phyloP scores from a whole-genome alignment of 2,888 invertebrate genomes.

The Chaetogeoica ovagalla region DNA sequence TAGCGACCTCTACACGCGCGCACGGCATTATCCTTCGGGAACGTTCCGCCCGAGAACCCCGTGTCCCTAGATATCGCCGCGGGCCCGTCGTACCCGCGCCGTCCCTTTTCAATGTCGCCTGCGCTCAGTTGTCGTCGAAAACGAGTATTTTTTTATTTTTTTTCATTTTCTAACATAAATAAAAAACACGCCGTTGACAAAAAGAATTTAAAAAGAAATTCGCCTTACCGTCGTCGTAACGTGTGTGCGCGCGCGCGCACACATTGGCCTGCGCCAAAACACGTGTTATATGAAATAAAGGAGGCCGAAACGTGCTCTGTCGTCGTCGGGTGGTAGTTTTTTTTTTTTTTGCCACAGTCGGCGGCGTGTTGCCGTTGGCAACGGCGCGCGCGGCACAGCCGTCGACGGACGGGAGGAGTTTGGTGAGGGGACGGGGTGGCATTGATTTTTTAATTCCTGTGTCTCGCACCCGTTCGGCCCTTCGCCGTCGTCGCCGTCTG shows the following conservation, averaged over 20 bases:
- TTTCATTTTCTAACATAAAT: no score
- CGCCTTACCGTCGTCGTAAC: no score
- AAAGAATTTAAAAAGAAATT: no score
- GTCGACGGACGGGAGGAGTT: no score
- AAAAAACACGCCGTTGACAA: no score
- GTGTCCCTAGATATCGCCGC: background rate
- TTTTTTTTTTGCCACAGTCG: slow-evolving; percentile 20
- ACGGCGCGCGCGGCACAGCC: background rate
- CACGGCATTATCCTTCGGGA: background rate
- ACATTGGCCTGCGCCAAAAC: no score
- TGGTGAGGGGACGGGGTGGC: background rate
- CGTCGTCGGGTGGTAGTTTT: background rate
- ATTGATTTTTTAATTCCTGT: slow-evolving; percentile 48
- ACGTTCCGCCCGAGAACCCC: background rate
- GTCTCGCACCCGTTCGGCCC: background rate
- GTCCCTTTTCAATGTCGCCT: no score
- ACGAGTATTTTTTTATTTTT: no score
- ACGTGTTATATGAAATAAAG: no score
- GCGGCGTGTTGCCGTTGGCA: slow-evolving; percentile 43
- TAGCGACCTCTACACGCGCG: slow-evolving; percentile 29
- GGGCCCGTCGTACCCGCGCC: background rate
- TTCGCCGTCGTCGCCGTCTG: background rate
- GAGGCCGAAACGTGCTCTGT: background rate
- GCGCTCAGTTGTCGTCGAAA: no score
- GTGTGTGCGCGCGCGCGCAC: background rate